These are phyloP conservation scores for Upupa epops DNA, from an alignment of 2,113 vertebrate genomes.

Conservation along the genomic window DNA sequence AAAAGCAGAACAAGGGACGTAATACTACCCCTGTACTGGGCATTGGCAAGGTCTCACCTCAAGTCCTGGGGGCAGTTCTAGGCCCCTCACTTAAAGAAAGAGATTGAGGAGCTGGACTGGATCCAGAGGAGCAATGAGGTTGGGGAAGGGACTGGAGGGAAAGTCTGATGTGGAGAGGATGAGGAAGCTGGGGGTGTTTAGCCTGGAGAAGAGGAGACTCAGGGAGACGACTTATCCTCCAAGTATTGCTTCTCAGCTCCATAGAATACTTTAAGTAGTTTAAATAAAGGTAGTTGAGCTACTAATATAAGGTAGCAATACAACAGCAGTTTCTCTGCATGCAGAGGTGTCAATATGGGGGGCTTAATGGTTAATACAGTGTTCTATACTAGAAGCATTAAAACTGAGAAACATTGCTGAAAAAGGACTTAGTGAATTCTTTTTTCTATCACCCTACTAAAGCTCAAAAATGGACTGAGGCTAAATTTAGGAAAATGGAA, in stretches of 20 bases:
- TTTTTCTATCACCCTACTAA: not conserved
- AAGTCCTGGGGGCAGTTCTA: no score
- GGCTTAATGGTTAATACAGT: not conserved
- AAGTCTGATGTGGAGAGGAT: no score
- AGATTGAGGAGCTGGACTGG: no score
- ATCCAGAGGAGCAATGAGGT: no score
- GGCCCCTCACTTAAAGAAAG: no score
- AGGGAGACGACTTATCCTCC: not conserved
- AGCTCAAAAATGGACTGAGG: not conserved
- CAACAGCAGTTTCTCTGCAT: not conserved
- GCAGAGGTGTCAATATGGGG: rapidly evolving
- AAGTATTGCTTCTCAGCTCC: not conserved
- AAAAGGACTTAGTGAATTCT: not conserved
- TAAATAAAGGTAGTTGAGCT: not conserved
- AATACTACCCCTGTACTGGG: no score
- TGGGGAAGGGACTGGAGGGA: no score
- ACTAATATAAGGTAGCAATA: not conserved
- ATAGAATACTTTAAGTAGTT: not conserved
- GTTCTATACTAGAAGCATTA: not conserved
- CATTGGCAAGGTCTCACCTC: no score
- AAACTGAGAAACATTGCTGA: not conserved
- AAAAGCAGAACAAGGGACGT: not conserved
- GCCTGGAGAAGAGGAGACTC: no score
- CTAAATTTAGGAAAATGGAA: not conserved
- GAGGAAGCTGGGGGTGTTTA: no score